A percentile compares a stretch with the other conserved stretches of the same genome.
phyloP scores from a whole-genome alignment of 2,113 vertebrate genomes.

The Calyptommatus sinebrachiatus region DNA sequence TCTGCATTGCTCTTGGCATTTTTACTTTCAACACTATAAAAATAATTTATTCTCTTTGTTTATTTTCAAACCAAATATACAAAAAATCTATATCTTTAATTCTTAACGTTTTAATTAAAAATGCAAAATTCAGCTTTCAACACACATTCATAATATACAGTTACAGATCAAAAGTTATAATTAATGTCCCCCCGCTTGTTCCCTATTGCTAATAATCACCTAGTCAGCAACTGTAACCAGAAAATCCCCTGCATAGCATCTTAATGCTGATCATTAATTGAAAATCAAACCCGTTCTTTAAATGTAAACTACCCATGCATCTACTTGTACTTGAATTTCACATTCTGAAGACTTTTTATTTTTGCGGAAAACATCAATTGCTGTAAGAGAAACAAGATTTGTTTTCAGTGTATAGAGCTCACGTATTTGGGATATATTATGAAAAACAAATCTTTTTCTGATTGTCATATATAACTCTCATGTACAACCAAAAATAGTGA shows the following conservation, averaged over 20 bases:
- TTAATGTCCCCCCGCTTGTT: slow-evolving; percentile 53
- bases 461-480: slow-evolving; percentile 13
- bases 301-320: slow-evolving; percentile 40
- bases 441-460: slow-evolving; percentile 18
- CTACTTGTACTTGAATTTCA: slow-evolving; percentile 53
- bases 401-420: slow-evolving; percentile 20
- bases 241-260: slow-evolving; percentile 33
- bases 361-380: slow-evolving; percentile 20
- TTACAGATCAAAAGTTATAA: slow-evolving; percentile 59
- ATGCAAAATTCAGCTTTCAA: slow-evolving; percentile 46
- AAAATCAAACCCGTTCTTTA: slow-evolving; percentile 57
- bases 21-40: background rate
- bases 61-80: slow-evolving; percentile 17
- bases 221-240: slow-evolving; percentile 40
- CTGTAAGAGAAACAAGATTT: slow-evolving; percentile 13
- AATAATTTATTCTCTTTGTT: slow-evolving; percentile 14
- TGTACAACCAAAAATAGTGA: background rate
- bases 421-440: background rate
- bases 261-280: slow-evolving; percentile 50
- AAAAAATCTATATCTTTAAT: slow-evolving; percentile 43
- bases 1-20: background rate
- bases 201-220: slow-evolving; percentile 60
- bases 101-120: slow-evolving; percentile 59
- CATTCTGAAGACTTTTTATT: slow-evolving; percentile 36
- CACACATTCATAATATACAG: slow-evolving; percentile 55